Percentiles rank a stretch among this genome's conserved stretches.
Conservation (phyloP, 2,113 vertebrate genomes). For the Archilochus colubris region DNA sequence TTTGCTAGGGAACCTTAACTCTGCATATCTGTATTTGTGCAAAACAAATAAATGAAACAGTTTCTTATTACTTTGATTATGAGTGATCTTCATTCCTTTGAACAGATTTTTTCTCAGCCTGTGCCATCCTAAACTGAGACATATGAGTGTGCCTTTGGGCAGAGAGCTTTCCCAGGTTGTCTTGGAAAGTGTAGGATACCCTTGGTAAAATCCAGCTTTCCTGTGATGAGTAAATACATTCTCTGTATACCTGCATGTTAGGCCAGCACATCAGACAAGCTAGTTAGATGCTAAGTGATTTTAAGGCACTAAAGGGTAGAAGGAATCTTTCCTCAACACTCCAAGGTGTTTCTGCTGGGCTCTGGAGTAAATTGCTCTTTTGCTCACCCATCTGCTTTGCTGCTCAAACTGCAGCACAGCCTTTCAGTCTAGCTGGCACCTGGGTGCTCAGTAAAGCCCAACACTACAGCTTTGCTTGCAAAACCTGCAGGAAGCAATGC, state of each 20-base stretch:
- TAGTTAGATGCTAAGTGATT: neutral
- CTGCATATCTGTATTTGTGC: neutral
- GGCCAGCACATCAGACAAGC: neutral
- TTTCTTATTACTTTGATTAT: neutral
- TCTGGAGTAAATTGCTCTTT: neutral
- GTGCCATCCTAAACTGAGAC: slow-evolving; percentile 17
- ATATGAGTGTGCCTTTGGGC: neutral
- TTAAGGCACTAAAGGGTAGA: neutral
- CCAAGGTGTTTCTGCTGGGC: neutral
- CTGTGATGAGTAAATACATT: neutral
- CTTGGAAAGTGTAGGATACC: neutral
- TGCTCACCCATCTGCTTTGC: neutral
- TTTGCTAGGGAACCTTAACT: neutral
- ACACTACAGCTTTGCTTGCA: neutral
- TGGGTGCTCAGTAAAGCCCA: neutral
- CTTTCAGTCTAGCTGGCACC: neutral
- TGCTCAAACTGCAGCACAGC: neutral
- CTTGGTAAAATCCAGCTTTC: neutral
- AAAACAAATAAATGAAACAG: neutral
- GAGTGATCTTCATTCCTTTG: neutral
- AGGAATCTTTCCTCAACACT: neutral
- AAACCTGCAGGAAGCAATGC: neutral
- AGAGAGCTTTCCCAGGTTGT: neutral
- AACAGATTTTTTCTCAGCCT: slow-evolving; percentile 60
- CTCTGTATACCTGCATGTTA: neutral